phyloP scores from a whole-genome alignment of 1,140 invertebrate species.

The Drosophila pectinifera region DNA sequence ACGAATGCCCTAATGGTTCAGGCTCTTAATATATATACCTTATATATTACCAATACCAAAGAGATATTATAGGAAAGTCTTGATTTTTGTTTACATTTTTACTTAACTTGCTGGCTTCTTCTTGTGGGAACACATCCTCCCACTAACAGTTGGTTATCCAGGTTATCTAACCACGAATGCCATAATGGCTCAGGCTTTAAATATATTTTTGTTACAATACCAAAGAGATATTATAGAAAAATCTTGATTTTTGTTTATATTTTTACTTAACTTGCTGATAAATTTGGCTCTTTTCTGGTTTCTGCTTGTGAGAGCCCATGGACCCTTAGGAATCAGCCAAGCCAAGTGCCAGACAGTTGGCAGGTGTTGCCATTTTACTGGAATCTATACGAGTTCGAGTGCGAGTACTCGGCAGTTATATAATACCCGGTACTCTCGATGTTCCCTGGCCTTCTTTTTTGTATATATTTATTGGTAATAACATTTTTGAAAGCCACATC shows the following conservation, averaged over 20 bases:
- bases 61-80: no score
- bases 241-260: neutral
- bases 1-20: neutral
- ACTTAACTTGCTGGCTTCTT: no score
- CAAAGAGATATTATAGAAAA: no score
- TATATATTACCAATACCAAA: no score
- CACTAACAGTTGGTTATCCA: no score
- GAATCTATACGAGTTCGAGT: neutral
- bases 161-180: no score
- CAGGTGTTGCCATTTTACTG: conserved; percentile 60
- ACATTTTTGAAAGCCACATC: conserved; percentile 77
- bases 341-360: conserved; percentile 32
- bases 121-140: neutral
- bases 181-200: neutral
- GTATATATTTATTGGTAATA: conserved; percentile 76
- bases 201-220: no score
- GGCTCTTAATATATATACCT: neutral
- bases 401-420: conserved; percentile 27
- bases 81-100: conserved; percentile 3
- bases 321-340: neutral
- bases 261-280: no score
- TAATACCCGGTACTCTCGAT: conserved; percentile 21
- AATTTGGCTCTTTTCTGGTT: neutral
- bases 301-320: neutral
- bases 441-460: conserved; percentile 13